Conservation (phyloP, 2,113 vertebrate genomes). For the Nansenia antarctica region DNA sequence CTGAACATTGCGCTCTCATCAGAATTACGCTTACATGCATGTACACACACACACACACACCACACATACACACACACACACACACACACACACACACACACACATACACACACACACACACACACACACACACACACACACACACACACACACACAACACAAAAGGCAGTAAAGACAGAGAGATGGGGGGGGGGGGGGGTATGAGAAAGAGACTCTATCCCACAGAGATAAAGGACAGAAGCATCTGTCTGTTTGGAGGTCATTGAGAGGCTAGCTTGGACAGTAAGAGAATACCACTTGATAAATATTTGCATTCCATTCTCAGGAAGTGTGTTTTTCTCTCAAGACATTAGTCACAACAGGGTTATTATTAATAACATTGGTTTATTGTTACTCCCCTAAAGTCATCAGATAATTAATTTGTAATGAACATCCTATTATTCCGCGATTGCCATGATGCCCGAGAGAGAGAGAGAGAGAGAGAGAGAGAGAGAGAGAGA, state of each 20-base stretch:
- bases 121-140: neutral
- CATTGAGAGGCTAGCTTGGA: neutral
- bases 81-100: constrained; percentile 7
- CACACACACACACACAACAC: neutral
- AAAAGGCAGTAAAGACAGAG: neutral
- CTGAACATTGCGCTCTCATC: constrained; percentile 43
- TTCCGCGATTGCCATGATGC: no score
- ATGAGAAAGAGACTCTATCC: neutral
- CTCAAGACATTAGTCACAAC: neutral
- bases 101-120: neutral
- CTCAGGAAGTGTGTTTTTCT: neutral
- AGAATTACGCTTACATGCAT: constrained; percentile 44
- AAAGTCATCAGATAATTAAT: no score
- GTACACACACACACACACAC: neutral
- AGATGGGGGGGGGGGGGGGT: no score
- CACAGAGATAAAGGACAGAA: neutral
- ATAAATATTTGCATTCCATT: constrained; percentile 2
- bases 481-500: no score
- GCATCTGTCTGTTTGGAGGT: constrained; percentile 1
- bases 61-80: constrained; percentile 7
- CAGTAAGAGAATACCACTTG: neutral
- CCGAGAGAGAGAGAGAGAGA: no score
- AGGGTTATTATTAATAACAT: no score
- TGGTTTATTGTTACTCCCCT: no score
- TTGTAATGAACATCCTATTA: no score